Evolutionary conservation across 2,888 invertebrate species (phyloP), one percentile per base, ranked within the genome.

Genomic region (Eupeodes latifasciatus): DNA sequence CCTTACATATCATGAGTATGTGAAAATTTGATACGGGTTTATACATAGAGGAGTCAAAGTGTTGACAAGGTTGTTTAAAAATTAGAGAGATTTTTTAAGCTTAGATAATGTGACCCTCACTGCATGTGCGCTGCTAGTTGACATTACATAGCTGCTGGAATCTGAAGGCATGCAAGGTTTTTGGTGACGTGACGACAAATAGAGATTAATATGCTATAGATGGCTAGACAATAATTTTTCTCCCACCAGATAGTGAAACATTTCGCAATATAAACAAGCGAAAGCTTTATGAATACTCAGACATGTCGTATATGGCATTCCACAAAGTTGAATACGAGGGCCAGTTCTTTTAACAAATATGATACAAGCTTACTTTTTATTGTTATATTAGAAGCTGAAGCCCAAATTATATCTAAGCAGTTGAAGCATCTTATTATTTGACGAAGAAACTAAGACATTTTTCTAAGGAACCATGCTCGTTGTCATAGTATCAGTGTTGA

Each of bases 21-120:
- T 49, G 55, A 61, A 19, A 75, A 62, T 61, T 47, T 57, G 14
- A 67, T 66, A 66, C 44, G 64, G 75, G 69, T 55, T 66, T 74
- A 44, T 57, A 62, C 10, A 67, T 69, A 69, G 55, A 55, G 59
- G 72, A 71, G 74, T 71, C 72, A 36, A 74, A 74, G 84, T 87
- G 87, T 87, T 81, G 87, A 87, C 87, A 87, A 87, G 87, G 87
- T 84, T 87, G 76, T 87, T 87, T 72, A 51, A 80, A 84, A 84
- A 87, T 87, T 84, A 84, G 75, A 76, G 80, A 84, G 87, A 87
- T 83, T 66, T 78, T 34, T 16, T 40, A 19, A 34, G 34, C 47
- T 11, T 6, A 62, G 86, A 86, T 86, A 72, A 59, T 59, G 66
- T 57, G 44, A 49, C 34, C n/a, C 34, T 36, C 51, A 49, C 47